Evolutionary conservation across 2,113 vertebrate genomes (phyloP).

Genomic region (Tenrec ecaudatus): DNA sequence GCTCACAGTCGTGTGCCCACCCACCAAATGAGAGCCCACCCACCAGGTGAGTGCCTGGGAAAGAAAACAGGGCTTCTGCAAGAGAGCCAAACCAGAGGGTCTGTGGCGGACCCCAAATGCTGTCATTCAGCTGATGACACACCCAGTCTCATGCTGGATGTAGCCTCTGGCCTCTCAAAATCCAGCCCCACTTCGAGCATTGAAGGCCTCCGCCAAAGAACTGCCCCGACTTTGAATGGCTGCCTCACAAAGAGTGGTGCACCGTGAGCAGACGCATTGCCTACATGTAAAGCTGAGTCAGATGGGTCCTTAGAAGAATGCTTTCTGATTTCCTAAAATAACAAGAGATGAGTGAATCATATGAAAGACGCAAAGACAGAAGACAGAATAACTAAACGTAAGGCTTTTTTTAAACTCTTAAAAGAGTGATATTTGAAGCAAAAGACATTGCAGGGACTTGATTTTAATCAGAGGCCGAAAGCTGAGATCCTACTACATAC

Average conservation of each 20-base stretch:
- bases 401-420: neutral
- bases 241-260: neutral
- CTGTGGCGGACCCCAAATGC: neutral
- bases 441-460: slow-evolving; percentile 2
- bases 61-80: neutral
- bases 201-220: neutral
- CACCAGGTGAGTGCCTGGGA: neutral
- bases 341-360: slow-evolving; percentile 1
- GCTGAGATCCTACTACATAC: neutral
- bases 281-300: neutral
- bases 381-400: neutral
- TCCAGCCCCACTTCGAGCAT: neutral
- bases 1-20: neutral
- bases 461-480: neutral
- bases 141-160: neutral
- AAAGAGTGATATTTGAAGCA: slow-evolving; percentile 9
- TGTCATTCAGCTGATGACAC: neutral
- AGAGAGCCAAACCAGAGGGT: neutral
- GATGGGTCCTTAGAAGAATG: neutral
- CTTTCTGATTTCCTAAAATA: slow-evolving; percentile 48
- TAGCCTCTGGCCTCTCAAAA: neutral
- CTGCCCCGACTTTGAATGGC: neutral
- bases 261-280: neutral
- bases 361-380: slow-evolving; percentile 10
- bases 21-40: no score